Conservation (phyloP, 2,113 vertebrate species). For the Crotalus tigris region DNA sequence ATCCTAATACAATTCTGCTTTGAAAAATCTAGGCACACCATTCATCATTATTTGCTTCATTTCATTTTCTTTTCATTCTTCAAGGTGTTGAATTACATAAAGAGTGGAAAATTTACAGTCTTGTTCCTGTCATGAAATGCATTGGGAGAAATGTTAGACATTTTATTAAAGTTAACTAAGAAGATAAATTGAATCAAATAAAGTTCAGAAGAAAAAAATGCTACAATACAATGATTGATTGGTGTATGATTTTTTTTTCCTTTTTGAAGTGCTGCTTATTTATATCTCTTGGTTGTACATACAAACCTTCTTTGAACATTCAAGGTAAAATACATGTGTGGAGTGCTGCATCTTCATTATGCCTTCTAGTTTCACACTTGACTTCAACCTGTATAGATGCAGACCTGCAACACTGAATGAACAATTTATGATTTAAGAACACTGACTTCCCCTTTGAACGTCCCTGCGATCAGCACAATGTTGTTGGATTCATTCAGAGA, state of each 20-base stretch:
- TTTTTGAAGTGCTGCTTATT: constrained; percentile 34
- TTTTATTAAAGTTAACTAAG: constrained; percentile 38
- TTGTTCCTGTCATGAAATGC: constrained; percentile 38
- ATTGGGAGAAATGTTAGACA: constrained; percentile 50
- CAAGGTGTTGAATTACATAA: constrained; percentile 80
- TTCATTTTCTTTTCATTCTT: constrained; percentile 72
- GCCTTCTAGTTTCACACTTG: neutral
- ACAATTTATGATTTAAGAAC: neutral
- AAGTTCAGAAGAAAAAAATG: constrained; percentile 36
- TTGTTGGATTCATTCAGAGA: neutral
- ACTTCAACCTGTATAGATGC: neutral
- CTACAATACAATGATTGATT: constrained; percentile 41
- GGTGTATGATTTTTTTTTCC: neutral
- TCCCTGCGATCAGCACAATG: too few relatives aligned
- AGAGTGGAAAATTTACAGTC: constrained; percentile 58
- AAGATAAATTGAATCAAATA: constrained; percentile 26
- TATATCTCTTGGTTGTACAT: neutral
- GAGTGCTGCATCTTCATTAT: neutral
- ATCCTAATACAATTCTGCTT: constrained; percentile 76
- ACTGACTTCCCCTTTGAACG: neutral
- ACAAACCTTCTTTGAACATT: neutral
- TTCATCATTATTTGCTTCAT: constrained; percentile 82
- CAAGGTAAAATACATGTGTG: neutral
- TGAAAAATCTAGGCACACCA: constrained; percentile 70
- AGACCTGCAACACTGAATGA: neutral